A percentile compares a stretch with the other conserved stretches of the same genome.
phyloP scores from a whole-genome alignment of 64 coral and sea anemone species.

The Astreopora myriophthalma region DNA sequence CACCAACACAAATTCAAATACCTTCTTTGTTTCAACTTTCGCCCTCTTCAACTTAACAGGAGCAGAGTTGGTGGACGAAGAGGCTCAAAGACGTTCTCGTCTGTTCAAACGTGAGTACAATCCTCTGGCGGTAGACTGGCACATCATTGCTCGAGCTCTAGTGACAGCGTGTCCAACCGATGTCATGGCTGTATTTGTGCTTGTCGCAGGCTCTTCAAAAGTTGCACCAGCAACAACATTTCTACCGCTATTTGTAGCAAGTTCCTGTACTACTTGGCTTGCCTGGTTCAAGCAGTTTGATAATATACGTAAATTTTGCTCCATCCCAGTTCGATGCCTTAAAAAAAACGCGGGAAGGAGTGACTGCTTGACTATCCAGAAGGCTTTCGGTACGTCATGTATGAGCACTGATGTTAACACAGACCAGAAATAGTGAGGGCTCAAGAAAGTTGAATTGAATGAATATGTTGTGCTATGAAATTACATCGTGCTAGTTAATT shows the following conservation, averaged over 20 bases:
- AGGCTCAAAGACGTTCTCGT: slow-evolving; percentile 22
- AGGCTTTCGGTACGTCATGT: too few relatives aligned
- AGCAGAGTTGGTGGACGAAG: neutral
- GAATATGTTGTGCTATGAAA: too few relatives aligned
- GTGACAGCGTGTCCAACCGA: slow-evolving; percentile 2
- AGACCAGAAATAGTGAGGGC: neutral
- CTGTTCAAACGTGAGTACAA: slow-evolving; percentile 22
- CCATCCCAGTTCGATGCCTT: neutral
- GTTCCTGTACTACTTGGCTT: slow-evolving; percentile 11
- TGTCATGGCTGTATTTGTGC: slow-evolving; percentile 1
- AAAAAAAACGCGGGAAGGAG: neutral
- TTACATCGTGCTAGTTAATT: too few relatives aligned
- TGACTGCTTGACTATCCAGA: too few relatives aligned
- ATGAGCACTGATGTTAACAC: neutral
- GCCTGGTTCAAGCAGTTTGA: slow-evolving; percentile 1
- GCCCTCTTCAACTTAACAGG: neutral
- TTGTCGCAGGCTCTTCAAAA: neutral
- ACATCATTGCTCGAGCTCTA: slow-evolving; percentile 40
- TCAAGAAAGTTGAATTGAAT: slow-evolving; percentile 9
- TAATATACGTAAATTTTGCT: neutral
- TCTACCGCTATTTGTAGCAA: neutral
- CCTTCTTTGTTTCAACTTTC: slow-evolving; percentile 18
- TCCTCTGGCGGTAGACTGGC: slow-evolving; percentile 23
- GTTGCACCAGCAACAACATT: neutral
- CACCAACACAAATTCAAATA: neutral